phyloP scores from a whole-genome alignment of 1,140 invertebrate species.

The Mercenaria mercenaria region DNA sequence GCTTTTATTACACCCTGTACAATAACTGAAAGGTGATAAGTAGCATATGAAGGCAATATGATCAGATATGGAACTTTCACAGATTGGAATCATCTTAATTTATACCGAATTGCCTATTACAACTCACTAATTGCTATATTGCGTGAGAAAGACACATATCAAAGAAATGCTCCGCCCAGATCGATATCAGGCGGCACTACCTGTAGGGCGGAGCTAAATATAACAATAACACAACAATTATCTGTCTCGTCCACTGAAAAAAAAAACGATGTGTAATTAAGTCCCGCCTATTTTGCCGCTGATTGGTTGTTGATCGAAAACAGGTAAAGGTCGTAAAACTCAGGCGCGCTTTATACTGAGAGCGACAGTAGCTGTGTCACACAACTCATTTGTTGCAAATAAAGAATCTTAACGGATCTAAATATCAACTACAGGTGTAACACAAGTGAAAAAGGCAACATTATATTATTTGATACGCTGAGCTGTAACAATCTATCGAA shows the following conservation, averaged over 20 bases:
- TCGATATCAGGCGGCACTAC: constrained; percentile 9
- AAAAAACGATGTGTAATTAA: background rate
- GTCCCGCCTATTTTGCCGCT: background rate
- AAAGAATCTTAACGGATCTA: background rate
- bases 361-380: constrained; percentile 17
- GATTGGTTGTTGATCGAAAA: constrained; percentile 34
- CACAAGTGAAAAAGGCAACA: background rate
- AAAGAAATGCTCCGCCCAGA: constrained; percentile 37
- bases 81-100: constrained; percentile 19
- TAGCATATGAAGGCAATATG: constrained; percentile 20
- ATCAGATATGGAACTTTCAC: constrained; percentile 41
- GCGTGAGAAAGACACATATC: constrained; percentile 36
- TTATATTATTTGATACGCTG: background rate
- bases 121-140: constrained; percentile 54
- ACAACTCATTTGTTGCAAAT: constrained; percentile 22
- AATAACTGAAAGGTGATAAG: constrained; percentile 46
- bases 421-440: background rate
- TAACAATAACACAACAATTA: constrained; percentile 5
- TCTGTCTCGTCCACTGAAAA: constrained; percentile 38
- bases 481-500: background rate
- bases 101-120: constrained; percentile 31
- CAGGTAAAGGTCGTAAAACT: constrained; percentile 58
- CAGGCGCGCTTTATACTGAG: constrained; percentile 46
- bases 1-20: constrained; percentile 18
- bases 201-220: background rate